phyloP scores from a whole-genome alignment of 2,113 vertebrate genomes.

The Eptesicus fuscus region DNA sequence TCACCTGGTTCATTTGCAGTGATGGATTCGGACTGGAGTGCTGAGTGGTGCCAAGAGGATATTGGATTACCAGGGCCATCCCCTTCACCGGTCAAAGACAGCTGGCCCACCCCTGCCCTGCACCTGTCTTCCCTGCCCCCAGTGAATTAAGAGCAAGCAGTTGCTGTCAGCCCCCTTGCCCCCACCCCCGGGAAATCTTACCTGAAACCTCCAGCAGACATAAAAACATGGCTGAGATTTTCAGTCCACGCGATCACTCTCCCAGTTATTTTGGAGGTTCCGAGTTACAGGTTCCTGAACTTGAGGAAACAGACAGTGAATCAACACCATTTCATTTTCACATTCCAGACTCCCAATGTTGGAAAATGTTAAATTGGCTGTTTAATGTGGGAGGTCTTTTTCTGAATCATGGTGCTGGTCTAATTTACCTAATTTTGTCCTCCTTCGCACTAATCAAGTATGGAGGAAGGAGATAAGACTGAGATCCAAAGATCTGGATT shows the following conservation, averaged over 20 bases:
- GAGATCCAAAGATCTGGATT: neutral
- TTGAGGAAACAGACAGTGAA: neutral
- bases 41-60: slow-evolving; percentile 58
- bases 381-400: neutral
- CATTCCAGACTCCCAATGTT: neutral
- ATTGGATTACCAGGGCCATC: slow-evolving; percentile 70
- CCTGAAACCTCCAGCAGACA: neutral
- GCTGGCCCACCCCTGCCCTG: neutral
- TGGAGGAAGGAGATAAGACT: neutral
- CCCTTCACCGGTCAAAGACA: slow-evolving; percentile 56
- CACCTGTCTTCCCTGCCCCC: slow-evolving; percentile 19
- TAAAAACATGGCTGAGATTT: neutral
- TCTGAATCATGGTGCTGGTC: neutral
- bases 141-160: neutral
- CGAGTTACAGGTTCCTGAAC: neutral
- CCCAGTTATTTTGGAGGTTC: neutral
- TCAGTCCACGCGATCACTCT: neutral
- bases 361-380: neutral
- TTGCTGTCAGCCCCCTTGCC: neutral
- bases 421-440: neutral
- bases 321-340: neutral
- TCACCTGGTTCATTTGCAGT: slow-evolving; percentile 76
- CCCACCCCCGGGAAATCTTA: neutral
- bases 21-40: slow-evolving; percentile 68
- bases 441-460: neutral